Base-by-base conservation (phyloP, 2,888 invertebrate genomes). In the Heliconius hortense region DNA sequence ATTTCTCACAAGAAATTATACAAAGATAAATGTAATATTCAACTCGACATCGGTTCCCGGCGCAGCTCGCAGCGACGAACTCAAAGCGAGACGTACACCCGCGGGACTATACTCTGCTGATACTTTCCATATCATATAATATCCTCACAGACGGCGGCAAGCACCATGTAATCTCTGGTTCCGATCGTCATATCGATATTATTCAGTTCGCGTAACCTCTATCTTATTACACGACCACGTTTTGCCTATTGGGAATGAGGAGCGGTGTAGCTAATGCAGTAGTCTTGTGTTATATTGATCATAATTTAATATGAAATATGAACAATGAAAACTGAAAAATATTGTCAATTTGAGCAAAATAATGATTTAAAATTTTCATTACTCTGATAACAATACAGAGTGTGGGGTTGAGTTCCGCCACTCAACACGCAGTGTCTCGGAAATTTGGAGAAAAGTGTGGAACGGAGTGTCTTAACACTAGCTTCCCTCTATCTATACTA, bases 71-170 rank as follows among this genome's bases (percentile, higher is more conserved):
- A 71, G 26, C 71, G 59, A 43, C 60, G 71, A 43, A 60, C 60
- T 59, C 35, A 70, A 71, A 71, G 60, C 26, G 59, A 60, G 39
- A 60, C 39, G 60, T 60, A 71, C 59, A 60, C 71, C 60, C 59
- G 21, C 35, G 71, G 71, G 71, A 60, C 60, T 60, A 26, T 26
- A 26, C 39, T 31, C 53, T 60, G 70, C 71, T 21, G 71, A 60
- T 71, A 71, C 39, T 71, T 71, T 60, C 60, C 60, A 71, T 60
- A 60, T 71, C 60, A 71, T 60, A n/a, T 71, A 70, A 59, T n/a
- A 71, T 39, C 43, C 71, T 69, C 7, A 31, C 28, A 31, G 53
- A 39, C 60, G 56, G 59, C 39, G 59, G 59, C 56, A 60, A 71
- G 71, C 59, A 71, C 71, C 59, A 71, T 60, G 60, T 71, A 71